Percentiles rank a stretch among this genome's conserved stretches.
These are phyloP conservation scores for Pipistrellus pipistrellus DNA, from an alignment of 2,797 vertebrate genomes.

Conservation along the genomic window DNA sequence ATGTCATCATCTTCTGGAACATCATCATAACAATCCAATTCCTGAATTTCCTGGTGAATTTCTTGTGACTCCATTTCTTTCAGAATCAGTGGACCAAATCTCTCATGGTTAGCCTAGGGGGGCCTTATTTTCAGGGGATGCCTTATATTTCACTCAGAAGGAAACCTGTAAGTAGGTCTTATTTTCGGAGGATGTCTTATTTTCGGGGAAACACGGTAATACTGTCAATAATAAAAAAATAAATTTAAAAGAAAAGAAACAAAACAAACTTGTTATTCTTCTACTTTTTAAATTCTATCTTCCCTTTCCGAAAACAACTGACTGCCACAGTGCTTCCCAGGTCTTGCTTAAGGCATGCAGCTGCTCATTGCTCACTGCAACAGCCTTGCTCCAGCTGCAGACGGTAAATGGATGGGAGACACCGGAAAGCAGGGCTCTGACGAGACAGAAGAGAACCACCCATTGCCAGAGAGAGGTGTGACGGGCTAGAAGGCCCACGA, in stretches of 20 bases:
- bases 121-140: no score
- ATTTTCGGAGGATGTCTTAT: no score
- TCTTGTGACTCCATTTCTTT: no score
- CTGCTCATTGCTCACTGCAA: not conserved
- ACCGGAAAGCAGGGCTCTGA: not conserved
- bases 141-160: no score
- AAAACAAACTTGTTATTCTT: not conserved
- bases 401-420: not conserved
- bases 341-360: not conserved
- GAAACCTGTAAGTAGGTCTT: no score
- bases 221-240: not conserved
- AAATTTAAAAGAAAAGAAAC: not conserved
- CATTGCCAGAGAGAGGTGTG: not conserved
- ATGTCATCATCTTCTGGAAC: no score
- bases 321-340: not conserved
- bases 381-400: not conserved
- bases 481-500: fast-evolving
- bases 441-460: not conserved
- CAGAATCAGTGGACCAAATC: no score
- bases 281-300: not conserved
- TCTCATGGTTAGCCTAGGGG: no score
- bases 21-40: no score
- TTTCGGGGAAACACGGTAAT: no score
- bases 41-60: no score
- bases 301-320: not conserved